phyloP scores from a whole-genome alignment of 2,797 vertebrate species.

The Phrynocephalus vlangalii region DNA sequence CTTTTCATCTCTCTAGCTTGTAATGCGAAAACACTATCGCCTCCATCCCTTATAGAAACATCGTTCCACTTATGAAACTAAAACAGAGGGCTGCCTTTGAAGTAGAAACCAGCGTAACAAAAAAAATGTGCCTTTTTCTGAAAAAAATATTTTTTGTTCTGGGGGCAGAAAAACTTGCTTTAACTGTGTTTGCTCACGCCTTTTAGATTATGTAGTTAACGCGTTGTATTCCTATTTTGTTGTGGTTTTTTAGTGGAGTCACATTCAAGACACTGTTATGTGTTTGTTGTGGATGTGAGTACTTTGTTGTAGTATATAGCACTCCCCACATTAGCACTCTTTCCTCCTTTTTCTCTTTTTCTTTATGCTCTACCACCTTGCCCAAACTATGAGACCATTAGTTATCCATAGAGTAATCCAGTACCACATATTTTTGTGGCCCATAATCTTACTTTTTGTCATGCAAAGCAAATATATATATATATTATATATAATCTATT shows the following conservation, averaged over 20 bases:
- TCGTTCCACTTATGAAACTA: constrained; percentile 73
- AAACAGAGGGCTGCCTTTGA: constrained; percentile 74
- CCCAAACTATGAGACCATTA: constrained; percentile 84
- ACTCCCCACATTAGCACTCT: constrained; percentile 92
- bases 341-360: constrained; percentile 91
- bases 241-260: constrained; percentile 95
- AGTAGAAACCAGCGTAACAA: constrained; percentile 73
- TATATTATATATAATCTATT: constrained; percentile 72
- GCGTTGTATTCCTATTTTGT: constrained; percentile 93
- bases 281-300: constrained; percentile 98
- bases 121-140: constrained; percentile 69
- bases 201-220: constrained; percentile 89
- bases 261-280: constrained; percentile 96
- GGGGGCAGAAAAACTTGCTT: constrained; percentile 78
- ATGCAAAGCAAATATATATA: constrained; percentile 79
- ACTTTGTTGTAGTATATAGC: constrained; percentile 93
- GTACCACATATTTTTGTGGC: constrained; percentile 80
- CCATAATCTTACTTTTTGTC: constrained; percentile 79
- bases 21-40: constrained; percentile 72
- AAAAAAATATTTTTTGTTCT: constrained; percentile 67
- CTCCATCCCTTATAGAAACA: constrained; percentile 78
- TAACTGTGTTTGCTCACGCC: constrained; percentile 86
- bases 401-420: constrained; percentile 78
- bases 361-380: constrained; percentile 96
- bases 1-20: constrained; percentile 76